These are phyloP conservation scores for Tyto alba DNA, from an alignment of 2,113 vertebrate genomes.

Conservation along the genomic window DNA sequence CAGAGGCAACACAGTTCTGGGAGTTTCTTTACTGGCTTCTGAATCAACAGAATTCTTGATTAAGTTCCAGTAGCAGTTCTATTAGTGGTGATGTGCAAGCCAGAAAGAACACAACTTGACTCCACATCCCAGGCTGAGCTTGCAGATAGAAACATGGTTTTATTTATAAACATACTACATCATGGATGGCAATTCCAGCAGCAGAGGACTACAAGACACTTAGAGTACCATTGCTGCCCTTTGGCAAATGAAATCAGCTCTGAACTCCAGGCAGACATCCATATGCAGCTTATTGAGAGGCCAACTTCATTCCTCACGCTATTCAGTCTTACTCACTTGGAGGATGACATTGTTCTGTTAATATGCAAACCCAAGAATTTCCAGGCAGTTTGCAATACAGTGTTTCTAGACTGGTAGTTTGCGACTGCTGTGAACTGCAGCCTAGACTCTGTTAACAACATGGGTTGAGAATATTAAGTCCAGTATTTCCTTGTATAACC, in stretches of 20 bases:
- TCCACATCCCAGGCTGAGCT: background rate
- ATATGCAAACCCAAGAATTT: background rate
- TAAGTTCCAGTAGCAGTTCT: background rate
- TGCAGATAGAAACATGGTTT: background rate
- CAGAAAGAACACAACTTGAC: background rate
- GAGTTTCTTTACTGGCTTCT: conserved; percentile 8
- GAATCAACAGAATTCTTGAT: conserved; percentile 48
- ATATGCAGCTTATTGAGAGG: background rate
- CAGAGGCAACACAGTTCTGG: background rate
- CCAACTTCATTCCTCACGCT: background rate
- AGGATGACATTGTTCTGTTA: background rate
- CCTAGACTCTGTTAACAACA: background rate
- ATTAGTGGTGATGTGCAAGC: background rate
- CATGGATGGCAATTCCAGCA: background rate
- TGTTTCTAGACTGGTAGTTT: background rate
- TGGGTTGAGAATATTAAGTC: background rate
- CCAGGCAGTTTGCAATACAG: background rate
- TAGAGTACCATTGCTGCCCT: background rate
- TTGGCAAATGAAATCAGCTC: background rate
- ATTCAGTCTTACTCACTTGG: background rate
- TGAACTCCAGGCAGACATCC: background rate
- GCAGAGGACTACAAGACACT: background rate
- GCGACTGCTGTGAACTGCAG: background rate
- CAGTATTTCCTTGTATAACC: background rate
- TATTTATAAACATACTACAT: conserved; percentile 4